phyloP scores from a whole-genome alignment of 2,113 vertebrate species.

The Pseudonaja textilis region DNA sequence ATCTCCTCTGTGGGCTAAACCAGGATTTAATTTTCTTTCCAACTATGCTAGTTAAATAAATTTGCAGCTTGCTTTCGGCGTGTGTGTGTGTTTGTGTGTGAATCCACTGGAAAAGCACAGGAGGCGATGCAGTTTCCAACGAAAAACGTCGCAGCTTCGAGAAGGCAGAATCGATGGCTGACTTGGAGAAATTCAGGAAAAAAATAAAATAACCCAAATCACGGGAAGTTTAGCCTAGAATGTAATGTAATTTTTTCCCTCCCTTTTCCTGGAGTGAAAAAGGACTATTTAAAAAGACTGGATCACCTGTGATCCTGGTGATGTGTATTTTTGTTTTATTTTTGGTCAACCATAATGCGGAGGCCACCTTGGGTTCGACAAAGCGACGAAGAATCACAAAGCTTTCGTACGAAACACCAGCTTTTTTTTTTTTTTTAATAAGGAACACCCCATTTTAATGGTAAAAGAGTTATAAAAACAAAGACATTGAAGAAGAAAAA shows the following conservation, averaged over 20 bases:
- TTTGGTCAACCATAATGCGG: background rate
- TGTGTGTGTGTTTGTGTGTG: too few species aligned
- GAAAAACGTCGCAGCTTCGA: background rate
- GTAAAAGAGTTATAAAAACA: conserved; percentile 33
- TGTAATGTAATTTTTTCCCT: background rate
- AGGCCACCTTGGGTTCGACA: background rate
- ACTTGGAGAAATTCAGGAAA: background rate
- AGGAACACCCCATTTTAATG: conserved; percentile 35
- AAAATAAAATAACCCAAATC: background rate
- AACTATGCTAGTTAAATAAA: background rate
- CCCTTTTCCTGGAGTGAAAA: background rate
- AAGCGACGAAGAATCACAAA: background rate
- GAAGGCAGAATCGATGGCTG: background rate
- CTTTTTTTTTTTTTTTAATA: background rate
- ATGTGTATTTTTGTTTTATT: background rate
- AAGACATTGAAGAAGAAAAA: rapidly evolving
- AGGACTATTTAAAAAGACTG: background rate
- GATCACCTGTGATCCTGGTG: background rate
- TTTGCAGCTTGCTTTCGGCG: background rate
- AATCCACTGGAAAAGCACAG: background rate
- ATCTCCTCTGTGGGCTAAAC: background rate
- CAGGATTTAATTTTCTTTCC: background rate
- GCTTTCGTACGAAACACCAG: rapidly evolving
- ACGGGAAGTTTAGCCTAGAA: background rate
- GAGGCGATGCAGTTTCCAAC: background rate